A percentile compares a stretch with the other conserved stretches of the same genome.
Conservation (phyloP, 2,113 vertebrate genomes). For the Mus musculus region DNA sequence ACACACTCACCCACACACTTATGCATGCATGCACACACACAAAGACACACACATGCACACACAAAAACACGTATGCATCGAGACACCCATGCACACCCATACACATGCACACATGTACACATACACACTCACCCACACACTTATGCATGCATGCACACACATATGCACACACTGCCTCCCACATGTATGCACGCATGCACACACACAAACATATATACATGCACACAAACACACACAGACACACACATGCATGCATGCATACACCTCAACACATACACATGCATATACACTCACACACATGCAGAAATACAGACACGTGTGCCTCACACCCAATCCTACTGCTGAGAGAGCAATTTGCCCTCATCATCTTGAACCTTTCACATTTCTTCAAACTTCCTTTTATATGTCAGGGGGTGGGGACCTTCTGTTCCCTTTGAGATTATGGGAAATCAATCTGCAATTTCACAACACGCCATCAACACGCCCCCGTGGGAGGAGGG, state of each 20-base stretch:
- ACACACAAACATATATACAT: not conserved
- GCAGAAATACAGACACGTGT: not conserved
- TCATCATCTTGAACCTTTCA: conserved; percentile 62
- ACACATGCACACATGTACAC: not conserved
- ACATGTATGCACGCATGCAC: not conserved
- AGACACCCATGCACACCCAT: not conserved
- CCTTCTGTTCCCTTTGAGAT: conserved; percentile 28
- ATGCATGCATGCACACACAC: not conserved
- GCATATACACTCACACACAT: not conserved
- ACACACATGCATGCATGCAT: not conserved
- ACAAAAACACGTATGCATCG: not conserved
- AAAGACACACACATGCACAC: accelerated
- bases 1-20: not conserved
- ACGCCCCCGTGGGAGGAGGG: not conserved
- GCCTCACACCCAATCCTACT: not conserved
- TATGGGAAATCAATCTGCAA: conserved; percentile 35
- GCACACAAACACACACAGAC: too few species aligned
- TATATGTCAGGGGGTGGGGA: not conserved
- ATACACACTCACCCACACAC: not conserved
- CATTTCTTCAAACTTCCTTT: conserved; percentile 68
- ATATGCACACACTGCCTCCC: not conserved
- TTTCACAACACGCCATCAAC: conserved; percentile 44
- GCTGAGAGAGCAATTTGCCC: conserved; percentile 52
- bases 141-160: not conserved
- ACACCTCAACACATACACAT: too few species aligned